A percentile compares a stretch with the other conserved stretches of the same genome.
Conservation (phyloP, 2,888 invertebrate species). For the Spisula solida region DNA sequence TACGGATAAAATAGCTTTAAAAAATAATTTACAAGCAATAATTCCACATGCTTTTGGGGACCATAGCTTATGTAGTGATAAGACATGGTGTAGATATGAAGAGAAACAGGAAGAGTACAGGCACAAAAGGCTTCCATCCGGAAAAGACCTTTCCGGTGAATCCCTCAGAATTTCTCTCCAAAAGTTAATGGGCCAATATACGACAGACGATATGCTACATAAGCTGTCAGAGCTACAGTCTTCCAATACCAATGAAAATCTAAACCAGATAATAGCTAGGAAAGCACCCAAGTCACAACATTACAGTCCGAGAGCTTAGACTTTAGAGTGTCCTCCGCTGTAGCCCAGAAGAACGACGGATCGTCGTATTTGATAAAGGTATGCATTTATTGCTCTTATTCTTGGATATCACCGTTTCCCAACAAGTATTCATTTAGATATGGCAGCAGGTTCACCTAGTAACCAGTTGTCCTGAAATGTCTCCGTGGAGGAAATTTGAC, state of each 20-base stretch:
- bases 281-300: background rate
- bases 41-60: constrained; percentile 10
- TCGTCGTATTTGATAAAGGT: background rate
- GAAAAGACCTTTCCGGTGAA: background rate
- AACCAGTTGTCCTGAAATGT: background rate
- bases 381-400: background rate
- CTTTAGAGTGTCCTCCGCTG: background rate
- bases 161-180: background rate
- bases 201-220: background rate
- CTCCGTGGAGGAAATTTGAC: background rate
- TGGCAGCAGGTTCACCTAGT: background rate
- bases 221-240: background rate
- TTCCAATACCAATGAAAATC: background rate
- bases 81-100: background rate
- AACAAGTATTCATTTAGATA: background rate
- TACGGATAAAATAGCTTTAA: background rate
- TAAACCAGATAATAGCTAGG: constrained; percentile 7
- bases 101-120: no score
- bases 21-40: background rate
- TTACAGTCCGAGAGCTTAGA: constrained; percentile 7
- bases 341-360: background rate
- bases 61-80: background rate
- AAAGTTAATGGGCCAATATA: background rate
- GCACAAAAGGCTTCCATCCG: background rate
- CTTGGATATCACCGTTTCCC: no score